Evolutionary conservation across 1,140 invertebrate species (phyloP).

Genomic region (Drosophila tani): DNA sequence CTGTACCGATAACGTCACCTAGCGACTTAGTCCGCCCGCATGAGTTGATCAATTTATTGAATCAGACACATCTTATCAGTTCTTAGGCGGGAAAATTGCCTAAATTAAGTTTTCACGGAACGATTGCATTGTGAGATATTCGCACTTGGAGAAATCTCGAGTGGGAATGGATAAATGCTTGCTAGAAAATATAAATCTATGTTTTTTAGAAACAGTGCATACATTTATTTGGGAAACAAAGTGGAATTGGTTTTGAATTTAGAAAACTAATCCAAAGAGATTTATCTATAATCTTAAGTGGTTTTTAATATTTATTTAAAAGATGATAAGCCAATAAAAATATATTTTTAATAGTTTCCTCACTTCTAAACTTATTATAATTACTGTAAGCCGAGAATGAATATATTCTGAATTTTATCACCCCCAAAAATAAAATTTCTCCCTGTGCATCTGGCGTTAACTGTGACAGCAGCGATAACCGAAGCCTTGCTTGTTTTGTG

Average conservation of each 20-base stretch:
- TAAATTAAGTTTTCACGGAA: conserved; percentile 34
- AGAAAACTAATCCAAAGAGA: no score
- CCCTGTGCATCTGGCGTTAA: conserved; percentile 50
- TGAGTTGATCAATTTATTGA: conserved; percentile 31
- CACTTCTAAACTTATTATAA: no score
- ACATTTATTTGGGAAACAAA: background rate
- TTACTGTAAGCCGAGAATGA: no score
- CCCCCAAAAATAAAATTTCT: conserved; percentile 15
- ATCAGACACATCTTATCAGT: conserved; percentile 24
- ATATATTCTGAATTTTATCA: no score
- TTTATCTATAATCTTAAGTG: no score
- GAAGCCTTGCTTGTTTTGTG: conserved; percentile 62
- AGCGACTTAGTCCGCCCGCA: conserved; percentile 20
- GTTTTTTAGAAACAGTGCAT: background rate
- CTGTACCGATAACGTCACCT: conserved; percentile 15
- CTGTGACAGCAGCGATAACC: conserved; percentile 72
- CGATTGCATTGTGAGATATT: background rate
- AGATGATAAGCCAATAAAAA: no score
- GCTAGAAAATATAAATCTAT: no score
- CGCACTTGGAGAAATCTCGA: conserved; percentile 6
- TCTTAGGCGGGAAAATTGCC: conserved; percentile 1
- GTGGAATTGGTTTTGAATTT: background rate
- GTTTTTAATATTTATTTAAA: no score
- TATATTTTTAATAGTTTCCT: no score
- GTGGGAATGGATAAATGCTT: background rate